Evolutionary conservation across 2,113 vertebrate genomes (phyloP).

Genomic region (Natator depressus): DNA sequence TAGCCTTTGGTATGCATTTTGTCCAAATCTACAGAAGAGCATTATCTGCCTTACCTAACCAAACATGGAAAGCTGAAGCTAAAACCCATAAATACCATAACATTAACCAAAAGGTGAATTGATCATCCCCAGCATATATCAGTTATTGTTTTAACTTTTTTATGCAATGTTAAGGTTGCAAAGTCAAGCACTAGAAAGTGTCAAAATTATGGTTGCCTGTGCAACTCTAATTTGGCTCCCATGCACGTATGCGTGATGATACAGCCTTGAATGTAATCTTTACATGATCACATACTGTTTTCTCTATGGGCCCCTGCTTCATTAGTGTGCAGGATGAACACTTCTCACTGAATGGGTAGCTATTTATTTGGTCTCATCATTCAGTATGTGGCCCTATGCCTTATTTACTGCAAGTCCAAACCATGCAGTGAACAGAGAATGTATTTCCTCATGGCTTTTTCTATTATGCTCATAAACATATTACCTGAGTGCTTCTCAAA

Average conservation of each 20-base stretch:
- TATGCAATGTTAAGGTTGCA: background rate
- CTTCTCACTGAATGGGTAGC: constrained; percentile 41
- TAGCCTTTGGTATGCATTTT: background rate
- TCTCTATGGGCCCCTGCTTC: constrained; percentile 49
- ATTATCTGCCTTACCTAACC: background rate
- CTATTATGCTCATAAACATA: background rate
- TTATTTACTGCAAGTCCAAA: constrained; percentile 49
- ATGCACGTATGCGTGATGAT: constrained; percentile 44
- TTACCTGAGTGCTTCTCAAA: background rate
- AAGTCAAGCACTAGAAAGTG: background rate
- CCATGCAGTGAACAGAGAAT: constrained; percentile 44
- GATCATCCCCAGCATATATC: background rate
- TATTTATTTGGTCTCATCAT: constrained; percentile 61
- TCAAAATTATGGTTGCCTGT: constrained; percentile 1
- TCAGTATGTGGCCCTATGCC: background rate
- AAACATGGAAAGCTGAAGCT: background rate
- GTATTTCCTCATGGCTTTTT: constrained; percentile 22
- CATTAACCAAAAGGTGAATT: background rate
- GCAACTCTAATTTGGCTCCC: constrained; percentile 64
- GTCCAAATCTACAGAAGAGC: background rate
- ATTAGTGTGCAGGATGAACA: constrained; percentile 28
- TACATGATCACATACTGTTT: constrained; percentile 48
- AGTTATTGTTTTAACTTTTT: background rate
- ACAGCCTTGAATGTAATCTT: constrained; percentile 52
- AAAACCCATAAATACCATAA: background rate